Evolutionary conservation across 2,888 invertebrate genomes (phyloP).

Genomic region (Lithosia quadra): DNA sequence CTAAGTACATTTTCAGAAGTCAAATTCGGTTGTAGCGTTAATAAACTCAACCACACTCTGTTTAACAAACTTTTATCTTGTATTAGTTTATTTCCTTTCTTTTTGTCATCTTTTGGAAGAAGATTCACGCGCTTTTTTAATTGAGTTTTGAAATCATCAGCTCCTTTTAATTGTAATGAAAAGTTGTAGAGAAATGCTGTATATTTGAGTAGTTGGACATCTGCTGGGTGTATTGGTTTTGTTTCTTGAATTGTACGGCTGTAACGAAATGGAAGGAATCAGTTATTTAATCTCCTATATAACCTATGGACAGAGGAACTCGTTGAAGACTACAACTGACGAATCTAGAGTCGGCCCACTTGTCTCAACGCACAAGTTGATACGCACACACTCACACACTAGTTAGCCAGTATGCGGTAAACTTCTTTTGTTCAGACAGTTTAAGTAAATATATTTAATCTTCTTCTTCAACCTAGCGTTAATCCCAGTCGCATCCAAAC

Average conservation of each 20-base stretch:
- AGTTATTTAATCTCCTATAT: too few relatives aligned
- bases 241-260: background rate
- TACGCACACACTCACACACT: too few relatives aligned
- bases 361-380: too few relatives aligned
- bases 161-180: slow-evolving; percentile 32
- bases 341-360: too few relatives aligned
- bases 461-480: too few relatives aligned
- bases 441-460: too few relatives aligned
- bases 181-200: slow-evolving; percentile 55
- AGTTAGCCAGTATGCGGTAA: too few relatives aligned
- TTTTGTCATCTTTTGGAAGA: slow-evolving; percentile 47
- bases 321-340: too few relatives aligned
- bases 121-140: slow-evolving; percentile 20
- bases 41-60: slow-evolving; percentile 46
- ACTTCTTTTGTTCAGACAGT: too few relatives aligned
- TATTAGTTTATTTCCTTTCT: slow-evolving; percentile 27
- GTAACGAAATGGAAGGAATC: background rate
- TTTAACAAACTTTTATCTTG: slow-evolving; percentile 43
- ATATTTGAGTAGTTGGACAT: slow-evolving; percentile 68
- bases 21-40: slow-evolving; percentile 17
- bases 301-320: too few relatives aligned
- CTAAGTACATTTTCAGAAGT: slow-evolving; percentile 24
- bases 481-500: too few relatives aligned
- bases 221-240: slow-evolving; percentile 56
- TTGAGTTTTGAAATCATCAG: background rate